Percentiles rank a stretch among this genome's conserved stretches.
phyloP scores from a whole-genome alignment of 2,113 vertebrate species.

The Pituophis catenifer region DNA sequence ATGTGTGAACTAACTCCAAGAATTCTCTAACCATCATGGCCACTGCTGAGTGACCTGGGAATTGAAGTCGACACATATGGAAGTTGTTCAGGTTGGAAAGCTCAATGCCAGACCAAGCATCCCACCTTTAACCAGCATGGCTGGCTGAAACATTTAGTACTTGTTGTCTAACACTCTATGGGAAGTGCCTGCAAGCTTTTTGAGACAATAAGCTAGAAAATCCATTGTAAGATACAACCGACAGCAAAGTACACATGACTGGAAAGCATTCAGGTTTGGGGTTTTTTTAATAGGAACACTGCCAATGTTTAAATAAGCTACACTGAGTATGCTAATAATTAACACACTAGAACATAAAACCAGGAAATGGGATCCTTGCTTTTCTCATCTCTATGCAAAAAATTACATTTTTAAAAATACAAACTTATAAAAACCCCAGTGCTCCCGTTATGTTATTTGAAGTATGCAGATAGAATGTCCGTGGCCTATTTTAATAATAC shows the following conservation, averaged over 20 bases:
- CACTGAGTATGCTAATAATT: background rate
- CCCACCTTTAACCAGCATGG: background rate
- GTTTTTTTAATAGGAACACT: background rate
- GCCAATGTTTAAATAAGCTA: background rate
- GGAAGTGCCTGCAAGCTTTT: background rate
- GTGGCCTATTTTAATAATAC: background rate
- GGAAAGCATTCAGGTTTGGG: background rate
- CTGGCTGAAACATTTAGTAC: background rate
- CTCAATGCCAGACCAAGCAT: background rate
- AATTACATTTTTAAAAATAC: background rate
- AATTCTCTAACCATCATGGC: background rate
- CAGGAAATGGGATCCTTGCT: background rate
- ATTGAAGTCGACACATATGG: background rate
- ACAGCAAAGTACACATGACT: background rate
- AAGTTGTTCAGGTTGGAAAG: background rate
- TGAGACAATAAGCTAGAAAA: background rate
- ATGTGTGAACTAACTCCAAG: background rate
- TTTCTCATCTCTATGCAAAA: background rate
- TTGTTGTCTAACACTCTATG: background rate
- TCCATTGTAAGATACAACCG: background rate
- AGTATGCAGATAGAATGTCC: background rate
- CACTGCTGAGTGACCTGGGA: background rate
- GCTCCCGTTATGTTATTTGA: background rate
- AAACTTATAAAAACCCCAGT: background rate
- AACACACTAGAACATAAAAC: background rate